These are phyloP conservation scores for Nephotettix cincticeps DNA, from an alignment of 1,140 invertebrate genomes.

Conservation along the genomic window DNA sequence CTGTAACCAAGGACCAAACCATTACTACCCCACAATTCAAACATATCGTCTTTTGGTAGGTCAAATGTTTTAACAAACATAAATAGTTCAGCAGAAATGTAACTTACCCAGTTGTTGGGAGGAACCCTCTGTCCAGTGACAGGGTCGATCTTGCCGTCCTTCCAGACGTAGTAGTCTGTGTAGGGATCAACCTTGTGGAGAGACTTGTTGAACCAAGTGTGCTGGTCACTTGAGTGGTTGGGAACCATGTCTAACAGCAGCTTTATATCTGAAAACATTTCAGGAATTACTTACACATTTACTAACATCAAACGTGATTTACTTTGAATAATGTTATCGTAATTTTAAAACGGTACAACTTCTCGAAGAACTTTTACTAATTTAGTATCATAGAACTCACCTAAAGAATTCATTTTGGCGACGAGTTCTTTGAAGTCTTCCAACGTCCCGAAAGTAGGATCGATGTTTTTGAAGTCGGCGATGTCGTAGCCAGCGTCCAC, in stretches of 20 bases:
- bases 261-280: conserved; percentile 77
- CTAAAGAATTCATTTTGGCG: conserved; percentile 30
- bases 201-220: conserved; percentile 75
- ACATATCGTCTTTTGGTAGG: too few relatives aligned
- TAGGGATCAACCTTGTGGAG: conserved; percentile 56
- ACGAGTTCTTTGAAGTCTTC: conserved; percentile 50
- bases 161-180: conserved; percentile 77
- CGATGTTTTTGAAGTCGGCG: conserved; percentile 52
- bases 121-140: too few relatives aligned
- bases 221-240: conserved; percentile 78
- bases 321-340: not conserved
- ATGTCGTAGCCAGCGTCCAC: conserved; percentile 64
- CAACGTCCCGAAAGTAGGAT: conserved; percentile 52
- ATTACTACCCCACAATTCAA: too few relatives aligned
- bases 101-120: conserved; percentile 78
- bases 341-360: too few relatives aligned
- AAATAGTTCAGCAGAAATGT: too few relatives aligned
- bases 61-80: too few relatives aligned
- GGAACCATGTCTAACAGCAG: conserved; percentile 84
- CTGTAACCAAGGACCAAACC: too few relatives aligned
- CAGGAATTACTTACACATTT: too few relatives aligned
- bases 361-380: too few relatives aligned
- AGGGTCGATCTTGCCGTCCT: conserved; percentile 54
- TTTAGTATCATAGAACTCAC: too few relatives aligned
- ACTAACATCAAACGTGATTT: too few relatives aligned